These are phyloP conservation scores for Ornithoptera alexandrae DNA, from an alignment of 2,888 invertebrate genomes.

Conservation along the genomic window DNA sequence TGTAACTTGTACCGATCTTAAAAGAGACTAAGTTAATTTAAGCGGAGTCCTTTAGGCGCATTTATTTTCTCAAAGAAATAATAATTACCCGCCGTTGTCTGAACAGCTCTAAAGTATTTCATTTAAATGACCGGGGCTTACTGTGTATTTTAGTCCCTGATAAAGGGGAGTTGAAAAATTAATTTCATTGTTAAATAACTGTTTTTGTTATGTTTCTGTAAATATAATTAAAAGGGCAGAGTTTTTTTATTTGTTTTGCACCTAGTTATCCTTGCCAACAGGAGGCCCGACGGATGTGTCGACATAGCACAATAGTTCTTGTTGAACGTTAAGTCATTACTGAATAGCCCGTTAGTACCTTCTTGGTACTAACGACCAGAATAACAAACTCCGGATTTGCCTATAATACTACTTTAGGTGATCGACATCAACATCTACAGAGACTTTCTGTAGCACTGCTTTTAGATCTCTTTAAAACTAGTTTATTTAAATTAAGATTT, in stretches of 20 bases:
- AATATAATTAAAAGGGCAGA: background rate
- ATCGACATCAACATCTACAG: too few relatives aligned
- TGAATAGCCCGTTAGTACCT: too few relatives aligned
- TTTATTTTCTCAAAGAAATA: conserved; percentile 32
- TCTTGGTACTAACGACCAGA: too few relatives aligned
- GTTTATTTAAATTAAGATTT: too few relatives aligned
- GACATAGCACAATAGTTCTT: too few relatives aligned
- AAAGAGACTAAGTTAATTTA: conserved; percentile 14
- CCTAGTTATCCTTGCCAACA: too few relatives aligned
- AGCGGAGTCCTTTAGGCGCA: conserved; percentile 30
- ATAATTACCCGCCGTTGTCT: conserved; percentile 35
- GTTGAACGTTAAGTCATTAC: too few relatives aligned
- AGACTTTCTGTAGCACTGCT: too few relatives aligned
- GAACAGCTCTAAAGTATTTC: conserved; percentile 26
- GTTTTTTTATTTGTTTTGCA: background rate
- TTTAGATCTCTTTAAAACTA: too few relatives aligned
- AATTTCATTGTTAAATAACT: conserved; percentile 11
- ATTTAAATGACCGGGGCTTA: conserved; percentile 20
- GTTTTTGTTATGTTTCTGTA: background rate
- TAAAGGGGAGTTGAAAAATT: conserved; percentile 17
- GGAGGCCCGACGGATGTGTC: too few relatives aligned
- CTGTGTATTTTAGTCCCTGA: conserved; percentile 17
- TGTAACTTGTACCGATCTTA: conserved; percentile 9
- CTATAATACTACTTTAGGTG: too few relatives aligned
- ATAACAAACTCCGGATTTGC: too few relatives aligned